Evolutionary conservation across 2,113 vertebrate genomes (phyloP).

Genomic region (Zosterops hypoxanthus): DNA sequence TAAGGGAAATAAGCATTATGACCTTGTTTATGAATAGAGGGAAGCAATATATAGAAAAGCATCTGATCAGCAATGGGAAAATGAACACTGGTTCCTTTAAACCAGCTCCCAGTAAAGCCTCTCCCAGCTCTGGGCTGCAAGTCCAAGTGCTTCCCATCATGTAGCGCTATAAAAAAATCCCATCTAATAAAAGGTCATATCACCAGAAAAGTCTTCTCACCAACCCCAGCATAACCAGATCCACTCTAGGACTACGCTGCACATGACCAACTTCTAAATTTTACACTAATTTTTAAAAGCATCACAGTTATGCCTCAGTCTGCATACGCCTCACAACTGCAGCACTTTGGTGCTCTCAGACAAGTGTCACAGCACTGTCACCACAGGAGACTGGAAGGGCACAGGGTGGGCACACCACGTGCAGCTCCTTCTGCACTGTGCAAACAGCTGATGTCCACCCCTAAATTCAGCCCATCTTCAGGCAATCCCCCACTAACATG

Average conservation of each 20-base stretch:
- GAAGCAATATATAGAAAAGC: background rate
- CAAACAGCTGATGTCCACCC: background rate
- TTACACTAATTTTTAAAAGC: background rate
- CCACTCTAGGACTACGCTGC: background rate
- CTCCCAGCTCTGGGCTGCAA: background rate
- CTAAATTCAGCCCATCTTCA: background rate
- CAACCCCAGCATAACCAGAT: background rate
- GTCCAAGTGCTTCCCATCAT: background rate
- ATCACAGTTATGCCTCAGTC: background rate
- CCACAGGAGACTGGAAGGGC: background rate
- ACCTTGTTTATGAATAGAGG: slow-evolving; percentile 13
- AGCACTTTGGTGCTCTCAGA: background rate
- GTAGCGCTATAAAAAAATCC: background rate
- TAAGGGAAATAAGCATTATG: background rate
- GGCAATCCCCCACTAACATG: rapidly evolving
- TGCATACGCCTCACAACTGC: background rate
- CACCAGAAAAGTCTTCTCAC: background rate
- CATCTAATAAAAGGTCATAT: background rate
- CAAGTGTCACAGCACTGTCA: background rate
- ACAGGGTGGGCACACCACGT: background rate
- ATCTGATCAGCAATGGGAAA: background rate
- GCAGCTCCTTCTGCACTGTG: background rate
- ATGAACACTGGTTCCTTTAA: background rate
- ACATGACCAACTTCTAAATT: background rate
- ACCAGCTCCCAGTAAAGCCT: background rate